Evolutionary conservation across 2,888 invertebrate species (phyloP).

Genomic region (Heterodera filipjevi): DNA sequence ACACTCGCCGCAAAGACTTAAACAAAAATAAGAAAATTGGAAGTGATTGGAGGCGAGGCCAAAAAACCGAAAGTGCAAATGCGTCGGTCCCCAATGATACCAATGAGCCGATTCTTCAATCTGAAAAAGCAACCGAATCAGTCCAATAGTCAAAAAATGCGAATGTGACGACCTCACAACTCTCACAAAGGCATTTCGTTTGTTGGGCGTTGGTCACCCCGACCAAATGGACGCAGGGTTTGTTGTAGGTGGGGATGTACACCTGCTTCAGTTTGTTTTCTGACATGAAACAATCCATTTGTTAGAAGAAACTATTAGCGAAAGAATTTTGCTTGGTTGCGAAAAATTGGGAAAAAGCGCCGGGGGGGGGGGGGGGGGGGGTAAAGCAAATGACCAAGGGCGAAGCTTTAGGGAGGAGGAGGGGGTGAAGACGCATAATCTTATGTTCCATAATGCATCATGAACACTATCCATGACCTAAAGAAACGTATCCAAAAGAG

Average conservation of each 20-base stretch:
- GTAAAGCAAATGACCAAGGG: no score
- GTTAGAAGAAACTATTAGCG: background rate
- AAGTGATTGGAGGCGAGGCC: background rate
- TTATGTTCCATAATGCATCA: no score
- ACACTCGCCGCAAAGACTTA: constrained; percentile 88
- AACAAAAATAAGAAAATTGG: constrained; percentile 62
- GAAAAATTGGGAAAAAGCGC: no score
- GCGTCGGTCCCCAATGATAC: constrained; percentile 94
- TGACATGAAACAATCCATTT: background rate
- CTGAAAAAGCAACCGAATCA: constrained; percentile 5
- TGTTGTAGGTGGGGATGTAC: constrained; percentile 73
- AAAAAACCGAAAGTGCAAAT: constrained; percentile 73
- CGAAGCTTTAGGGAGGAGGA: no score
- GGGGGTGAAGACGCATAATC: no score
- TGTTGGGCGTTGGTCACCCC: constrained; percentile 71
- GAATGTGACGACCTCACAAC: constrained; percentile 70
- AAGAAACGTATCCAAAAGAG: no score
- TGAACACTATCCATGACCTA: no score
- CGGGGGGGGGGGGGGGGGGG: no score
- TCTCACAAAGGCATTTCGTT: constrained; percentile 76
- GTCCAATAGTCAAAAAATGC: background rate
- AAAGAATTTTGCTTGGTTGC: no score
- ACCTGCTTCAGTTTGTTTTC: constrained; percentile 79
- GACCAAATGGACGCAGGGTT: constrained; percentile 82
- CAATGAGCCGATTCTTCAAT: constrained; percentile 77